Base-by-base conservation (phyloP, 2,113 vertebrate genomes). In the Ochotona princeps region DNA sequence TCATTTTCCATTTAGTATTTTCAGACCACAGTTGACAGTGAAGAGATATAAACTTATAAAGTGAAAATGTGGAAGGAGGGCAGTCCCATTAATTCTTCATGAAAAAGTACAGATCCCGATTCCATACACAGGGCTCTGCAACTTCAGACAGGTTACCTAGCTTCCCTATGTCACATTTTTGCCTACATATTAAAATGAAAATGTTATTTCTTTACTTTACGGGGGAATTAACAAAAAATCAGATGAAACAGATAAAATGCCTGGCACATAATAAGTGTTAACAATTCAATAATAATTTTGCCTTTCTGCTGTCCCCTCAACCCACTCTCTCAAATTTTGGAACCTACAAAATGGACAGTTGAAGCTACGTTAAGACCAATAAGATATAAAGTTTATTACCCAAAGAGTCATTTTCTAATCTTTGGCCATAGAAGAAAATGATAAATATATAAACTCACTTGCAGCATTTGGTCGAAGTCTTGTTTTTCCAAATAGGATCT, bases 401-500 rank as follows among this genome's bases (percentile, higher is more conserved):
- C 80, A 80, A 74, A 74, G 49, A 23, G 21, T 54, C 57, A 15
- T 7, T 94, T 93, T 90, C 10, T 49, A 88, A 87, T 20, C 66
- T 8, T 75, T 95, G 38, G 81, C 28, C 92, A 89, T 8, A 72
- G 26, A 30, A 63, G 75, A 92, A 97, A 60, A 78, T 65, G 65
- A 32, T n/a, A 93, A 93, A 89, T 65, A 91, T 12, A 92, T 30
- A 69, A 78, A 98, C 99, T 88, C 98, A 99, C 99, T 83, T 98
- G 98, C 72, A 99, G 98, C 94, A 99, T 98, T 97, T 99, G 99
- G 92, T 99, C 99, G 94, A 99, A 99, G 98, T 99, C 99, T 98
- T 99, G 99, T 97, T 99, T 99, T 97, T 99, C 99, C 98, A 99
- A 98, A 98, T 99, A 99, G 38, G 98, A 99, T 79, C 99, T 98